Percentiles rank a stretch among this genome's conserved stretches.
Conservation (phyloP, 2,888 invertebrate genomes). For the Latrodectus elegans region DNA sequence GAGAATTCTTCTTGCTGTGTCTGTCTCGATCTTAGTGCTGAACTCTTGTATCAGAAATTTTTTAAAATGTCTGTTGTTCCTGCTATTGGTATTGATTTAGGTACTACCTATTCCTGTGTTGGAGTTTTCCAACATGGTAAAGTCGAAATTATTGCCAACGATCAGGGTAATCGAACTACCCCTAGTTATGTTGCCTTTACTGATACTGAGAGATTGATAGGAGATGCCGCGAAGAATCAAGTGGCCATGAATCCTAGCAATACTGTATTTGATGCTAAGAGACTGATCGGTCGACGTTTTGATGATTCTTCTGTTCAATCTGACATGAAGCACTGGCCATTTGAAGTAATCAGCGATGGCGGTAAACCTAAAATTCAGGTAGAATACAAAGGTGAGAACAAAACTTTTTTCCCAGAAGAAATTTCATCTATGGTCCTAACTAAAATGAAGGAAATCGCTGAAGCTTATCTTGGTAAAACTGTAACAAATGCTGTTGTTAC, state of each 20-base stretch:
- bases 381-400: conserved; percentile 73
- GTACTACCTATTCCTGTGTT: conserved; percentile 91
- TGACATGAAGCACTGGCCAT: conserved; percentile 90
- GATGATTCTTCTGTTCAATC: conserved; percentile 85
- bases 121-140: conserved; percentile 81
- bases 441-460: conserved; percentile 82
- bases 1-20: background rate
- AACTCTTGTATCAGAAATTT: background rate
- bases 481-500: conserved; percentile 72
- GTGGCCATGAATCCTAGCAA: conserved; percentile 72
- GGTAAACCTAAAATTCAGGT: conserved; percentile 78
- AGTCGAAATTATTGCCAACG: conserved; percentile 78
- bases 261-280: conserved; percentile 80
- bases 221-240: conserved; percentile 77
- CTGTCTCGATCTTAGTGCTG: background rate
- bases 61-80: conserved; percentile 61
- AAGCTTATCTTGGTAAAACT: conserved; percentile 71
- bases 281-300: conserved; percentile 87
- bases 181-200: conserved; percentile 85
- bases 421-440: conserved; percentile 82
- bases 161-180: conserved; percentile 82
- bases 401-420: conserved; percentile 82
- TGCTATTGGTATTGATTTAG: conserved; percentile 86
- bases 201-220: conserved; percentile 77
- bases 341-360: conserved; percentile 82